Evolutionary conservation across 2,888 invertebrate genomes (phyloP).

Genomic region (Iphiclides podalirius): DNA sequence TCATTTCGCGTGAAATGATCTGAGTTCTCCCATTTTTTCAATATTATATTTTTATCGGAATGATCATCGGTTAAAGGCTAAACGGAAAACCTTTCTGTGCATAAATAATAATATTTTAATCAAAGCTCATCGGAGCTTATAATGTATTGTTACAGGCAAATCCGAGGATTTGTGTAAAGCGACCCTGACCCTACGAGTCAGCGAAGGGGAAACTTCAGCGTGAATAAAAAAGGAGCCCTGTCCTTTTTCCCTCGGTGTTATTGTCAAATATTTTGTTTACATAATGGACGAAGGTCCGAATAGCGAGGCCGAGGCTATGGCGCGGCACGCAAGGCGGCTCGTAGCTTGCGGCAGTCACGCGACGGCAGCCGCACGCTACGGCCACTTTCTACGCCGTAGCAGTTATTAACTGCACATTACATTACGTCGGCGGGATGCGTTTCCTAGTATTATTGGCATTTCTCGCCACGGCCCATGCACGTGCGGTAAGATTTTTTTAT

Average conservation of each 20-base stretch:
- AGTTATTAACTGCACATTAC: constrained; percentile 43
- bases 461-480: constrained; percentile 69
- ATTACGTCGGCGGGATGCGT: constrained; percentile 59
- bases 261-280: constrained; percentile 70
- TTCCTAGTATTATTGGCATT: constrained; percentile 62
- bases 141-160: constrained; percentile 19
- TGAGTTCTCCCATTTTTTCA: neutral
- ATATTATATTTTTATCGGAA: neutral
- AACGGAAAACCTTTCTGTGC: constrained; percentile 4
- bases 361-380: constrained; percentile 51
- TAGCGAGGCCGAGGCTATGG: constrained; percentile 34
- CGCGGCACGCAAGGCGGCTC: constrained; percentile 40
- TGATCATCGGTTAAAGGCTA: neutral
- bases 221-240: constrained; percentile 24
- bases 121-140: constrained; percentile 4
- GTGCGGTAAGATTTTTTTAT: constrained; percentile 62
- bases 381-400: constrained; percentile 38
- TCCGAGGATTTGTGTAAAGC: constrained; percentile 12
- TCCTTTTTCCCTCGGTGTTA: constrained; percentile 51
- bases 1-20: constrained; percentile 9
- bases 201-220: constrained; percentile 20
- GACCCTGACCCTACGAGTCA: constrained; percentile 20
- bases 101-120: neutral
- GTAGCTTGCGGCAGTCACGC: constrained; percentile 72
- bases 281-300: constrained; percentile 57